Evolutionary conservation across 2,113 vertebrate genomes (phyloP), one percentile per base, ranked within the genome.

Genomic region (Ammodytes dubius): DNA sequence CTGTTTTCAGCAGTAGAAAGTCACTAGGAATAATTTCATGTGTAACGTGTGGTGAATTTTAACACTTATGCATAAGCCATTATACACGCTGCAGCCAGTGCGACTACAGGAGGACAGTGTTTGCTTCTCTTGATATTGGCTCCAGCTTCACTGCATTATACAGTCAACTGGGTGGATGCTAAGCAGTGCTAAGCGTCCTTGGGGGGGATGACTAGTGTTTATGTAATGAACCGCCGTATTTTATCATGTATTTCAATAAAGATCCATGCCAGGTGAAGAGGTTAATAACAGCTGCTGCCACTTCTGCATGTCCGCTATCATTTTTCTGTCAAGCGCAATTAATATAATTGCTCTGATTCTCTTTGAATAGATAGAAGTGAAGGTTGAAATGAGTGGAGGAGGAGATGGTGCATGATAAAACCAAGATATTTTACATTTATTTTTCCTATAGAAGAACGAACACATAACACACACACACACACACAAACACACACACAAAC

Each of bases 301-400:
- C 27, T 42, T 42, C n/a, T 6, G 17, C 17, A 39, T 27, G 14
- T 43, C 39, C 9, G 42, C 59, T 35, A 47, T 27, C 60, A 57
- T 10, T 54, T 27, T 70, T 70, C 45, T 74, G 63, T 71, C 42
- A 50, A 46, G 52, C 59, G 27, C 43, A 68, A 47, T 65, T n/a
- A 7, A 27, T 46, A 47, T 82, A 75, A 86, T 64, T 54, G 79
- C 84, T 73, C 7, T 67, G 35, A 65, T 72, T 70, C 54, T 42
- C 54, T 40, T 68, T 17, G 35, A 59, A 53, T 74, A 59, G 54
- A 66, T 2, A 68, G 13, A 52, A 45, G 40, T 15, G 45, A 13
- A 47, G 49, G 42, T n/a, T 6, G 27, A 69, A 72, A 35, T 43
- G 52, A 74, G n/a, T 7, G 19, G 47, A 67, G 14, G 19, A 67